Evolutionary conservation across 2,888 invertebrate genomes (phyloP), one percentile per base, ranked within the genome.

Genomic region (Azorinus chamasolen): DNA sequence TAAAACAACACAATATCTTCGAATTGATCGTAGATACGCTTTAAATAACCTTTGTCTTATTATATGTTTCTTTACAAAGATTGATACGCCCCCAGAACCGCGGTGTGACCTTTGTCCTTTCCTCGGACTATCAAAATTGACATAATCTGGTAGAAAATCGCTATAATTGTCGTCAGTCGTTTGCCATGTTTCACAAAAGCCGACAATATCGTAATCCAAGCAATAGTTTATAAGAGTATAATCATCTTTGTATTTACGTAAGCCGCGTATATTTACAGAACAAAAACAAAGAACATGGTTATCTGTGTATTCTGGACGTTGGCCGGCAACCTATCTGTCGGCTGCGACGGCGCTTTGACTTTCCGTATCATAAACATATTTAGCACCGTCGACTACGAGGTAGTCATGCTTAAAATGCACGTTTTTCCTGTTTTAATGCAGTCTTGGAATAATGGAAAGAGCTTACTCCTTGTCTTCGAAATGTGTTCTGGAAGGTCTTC

Each of bases 121-220:
- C 22, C 65, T 25, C 27, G 57, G 55, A 46, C 65, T 46, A 50
- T 65, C 65, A 65, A 57, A 65, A 39, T 48, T 65, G 18, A 18
- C 20, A 32, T 54, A 57, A 22, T 57, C 65, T n/a, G 55, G 48
- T 12, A 65, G 22, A 39, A 65, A 25, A 16, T 27, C 55, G 16
- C 22, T 22, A 48, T 46, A 65, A 14, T 65, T 43, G 24, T 32
- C n/a, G 14, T 22, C 37, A 27, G 22, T 25, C 22, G 53, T 53
- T 43, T 64, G 64, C 64, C 64, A 64, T 18, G 64, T 64, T 25
- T 64, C 64, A 55, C 37, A 46, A 16, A 64, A 18, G 20, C 46
- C 41, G 16, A 64, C 48, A 22, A 61, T 37, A 25, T 59, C 59
- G 57, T 48, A 27, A 55, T 55, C 14, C 46, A 39, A 43, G 20